Percentiles rank a stretch among this genome's conserved stretches.
phyloP scores from a whole-genome alignment of 2,797 vertebrate genomes.

The Argentina silus region DNA sequence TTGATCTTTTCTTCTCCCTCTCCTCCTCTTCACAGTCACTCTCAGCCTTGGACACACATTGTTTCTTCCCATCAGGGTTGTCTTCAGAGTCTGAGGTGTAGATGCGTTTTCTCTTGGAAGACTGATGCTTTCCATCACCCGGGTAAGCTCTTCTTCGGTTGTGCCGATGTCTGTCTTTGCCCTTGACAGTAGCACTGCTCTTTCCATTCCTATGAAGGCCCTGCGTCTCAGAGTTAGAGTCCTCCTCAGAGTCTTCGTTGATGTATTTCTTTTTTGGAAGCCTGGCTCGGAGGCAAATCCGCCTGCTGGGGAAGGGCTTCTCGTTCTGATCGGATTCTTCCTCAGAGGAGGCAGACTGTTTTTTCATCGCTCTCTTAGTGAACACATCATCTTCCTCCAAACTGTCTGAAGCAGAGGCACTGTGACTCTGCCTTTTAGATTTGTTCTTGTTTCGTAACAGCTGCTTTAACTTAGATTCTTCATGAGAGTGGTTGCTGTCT shows the following conservation, averaged over 20 bases:
- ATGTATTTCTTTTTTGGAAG: constrained; percentile 80
- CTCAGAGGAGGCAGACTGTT: constrained; percentile 67
- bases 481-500: constrained; percentile 56
- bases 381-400: constrained; percentile 67
- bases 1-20: constrained; percentile 15
- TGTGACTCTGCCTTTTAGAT: constrained; percentile 47
- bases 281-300: constrained; percentile 56
- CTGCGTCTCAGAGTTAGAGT: constrained; percentile 51
- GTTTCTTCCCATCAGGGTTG: constrained; percentile 29
- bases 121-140: constrained; percentile 45
- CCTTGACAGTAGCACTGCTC: constrained; percentile 29
- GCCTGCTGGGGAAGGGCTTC: constrained; percentile 45
- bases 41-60: constrained; percentile 44
- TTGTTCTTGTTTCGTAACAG: constrained; percentile 48
- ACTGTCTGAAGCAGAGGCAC: constrained; percentile 58
- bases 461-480: constrained; percentile 52
- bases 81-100: constrained; percentile 77
- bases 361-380: constrained; percentile 58
- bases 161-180: constrained; percentile 34
- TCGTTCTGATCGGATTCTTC: constrained; percentile 58
- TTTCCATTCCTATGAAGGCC: constrained; percentile 51
- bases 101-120: constrained; percentile 74
- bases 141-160: constrained; percentile 44
- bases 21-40: constrained; percentile 48
- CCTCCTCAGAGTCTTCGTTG: constrained; percentile 78